phyloP scores from a whole-genome alignment of 2,888 invertebrate genomes.

The Epirrhoe tristata region DNA sequence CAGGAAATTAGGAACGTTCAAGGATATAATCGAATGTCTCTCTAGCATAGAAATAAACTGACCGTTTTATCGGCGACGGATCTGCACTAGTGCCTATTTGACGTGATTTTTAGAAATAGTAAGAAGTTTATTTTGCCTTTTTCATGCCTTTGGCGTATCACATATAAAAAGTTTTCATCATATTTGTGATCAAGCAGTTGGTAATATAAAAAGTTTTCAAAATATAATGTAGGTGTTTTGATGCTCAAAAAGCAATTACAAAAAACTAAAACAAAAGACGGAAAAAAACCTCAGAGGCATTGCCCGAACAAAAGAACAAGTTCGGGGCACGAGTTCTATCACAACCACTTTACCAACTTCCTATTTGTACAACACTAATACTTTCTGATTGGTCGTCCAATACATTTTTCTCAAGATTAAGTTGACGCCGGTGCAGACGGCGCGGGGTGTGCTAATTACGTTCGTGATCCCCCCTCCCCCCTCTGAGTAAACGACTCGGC shows the following conservation, averaged over 20 bases:
- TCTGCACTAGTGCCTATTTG: conserved; percentile 52
- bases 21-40: conserved; percentile 82
- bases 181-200: neutral
- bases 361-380: conserved; percentile 54
- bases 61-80: conserved; percentile 58
- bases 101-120: conserved; percentile 46
- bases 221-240: neutral
- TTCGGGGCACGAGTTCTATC: conserved; percentile 45
- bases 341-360: conserved; percentile 44
- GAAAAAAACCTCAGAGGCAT: conserved; percentile 15
- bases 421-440: conserved; percentile 63
- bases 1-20: conserved; percentile 85
- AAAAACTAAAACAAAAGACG: conserved; percentile 25
- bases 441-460: conserved; percentile 76
- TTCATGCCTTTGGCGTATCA: neutral
- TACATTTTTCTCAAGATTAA: conserved; percentile 64
- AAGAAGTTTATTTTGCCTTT: conserved; percentile 9
- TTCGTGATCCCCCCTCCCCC: conserved; percentile 68
- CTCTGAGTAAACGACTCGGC: conserved; percentile 78
- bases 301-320: conserved; percentile 36
- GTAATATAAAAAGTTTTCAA: neutral
- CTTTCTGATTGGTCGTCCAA: conserved; percentile 58
- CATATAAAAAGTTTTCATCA: neutral
- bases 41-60: conserved; percentile 71
- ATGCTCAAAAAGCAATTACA: neutral